Evolutionary conservation across 2,888 invertebrate genomes (phyloP), one percentile per base, ranked within the genome.

Genomic region (Cartodere bifasciata): DNA sequence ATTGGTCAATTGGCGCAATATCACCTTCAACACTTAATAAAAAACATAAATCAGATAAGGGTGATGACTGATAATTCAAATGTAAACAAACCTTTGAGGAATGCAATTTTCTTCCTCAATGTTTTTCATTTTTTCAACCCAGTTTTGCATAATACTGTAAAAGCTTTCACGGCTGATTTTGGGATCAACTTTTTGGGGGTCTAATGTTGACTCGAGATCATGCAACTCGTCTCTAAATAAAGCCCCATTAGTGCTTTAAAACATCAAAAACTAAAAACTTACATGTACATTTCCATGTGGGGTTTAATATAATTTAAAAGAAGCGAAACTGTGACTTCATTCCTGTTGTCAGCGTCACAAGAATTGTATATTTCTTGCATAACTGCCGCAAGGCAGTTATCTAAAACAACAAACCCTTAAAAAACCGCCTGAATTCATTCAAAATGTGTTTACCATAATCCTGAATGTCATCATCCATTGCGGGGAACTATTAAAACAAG

Each of bases 281-380:
- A 43, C 43, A 28, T 13, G 15, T 34, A 30, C 4, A 26, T 24
- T 16, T 34, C 27, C 28, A 41, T 28, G 22, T 31, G 38, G 2
- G 43, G 43, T 3, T 29, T 31, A 24, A 43, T 37, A 30, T 31
- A 39, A 7, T 31, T 23, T 13, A 43, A 35, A 17, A 43, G 28
- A 15, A 29, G 32, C 2, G 41, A 39, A 2, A 40, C 43, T 13
- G 12, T 4, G 4, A 38, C 43, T 4, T 15, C 17, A 25, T 28
- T 25, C 21, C 23, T 34, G 2, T 33, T 36, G 7, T 38, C 17
- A 10, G 13, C 25, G 30, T 43, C 43, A 23, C 43, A 43, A 4
- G 34, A 13, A 6, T 15, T 4, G 32, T 34, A 42, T 14, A 42
- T 42, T 6, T 40, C 24, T 17, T 31, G 30, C 26, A 38, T 28